Conservation (phyloP, 1,140 invertebrate genomes). For the Drosophila melanica region DNA sequence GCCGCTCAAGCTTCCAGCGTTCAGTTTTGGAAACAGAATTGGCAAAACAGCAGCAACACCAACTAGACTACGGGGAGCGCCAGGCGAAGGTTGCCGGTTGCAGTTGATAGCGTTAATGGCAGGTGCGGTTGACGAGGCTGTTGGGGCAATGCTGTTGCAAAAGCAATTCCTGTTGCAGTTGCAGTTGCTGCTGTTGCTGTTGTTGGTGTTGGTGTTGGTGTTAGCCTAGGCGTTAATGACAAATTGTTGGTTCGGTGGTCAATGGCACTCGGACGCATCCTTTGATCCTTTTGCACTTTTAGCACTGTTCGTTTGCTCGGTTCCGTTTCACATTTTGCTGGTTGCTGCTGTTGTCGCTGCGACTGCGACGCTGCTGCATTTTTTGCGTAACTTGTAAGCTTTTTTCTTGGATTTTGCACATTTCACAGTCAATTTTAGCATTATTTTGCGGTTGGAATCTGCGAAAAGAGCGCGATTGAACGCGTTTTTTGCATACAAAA, state of each 20-base stretch:
- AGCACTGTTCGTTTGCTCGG: constrained; percentile 49
- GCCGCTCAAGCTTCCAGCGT: constrained; percentile 39
- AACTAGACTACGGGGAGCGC: constrained; percentile 4
- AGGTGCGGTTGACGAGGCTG: constrained; percentile 34
- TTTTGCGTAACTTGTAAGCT: constrained; percentile 77
- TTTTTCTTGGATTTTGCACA: constrained; percentile 50
- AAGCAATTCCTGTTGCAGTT: constrained; percentile 31
- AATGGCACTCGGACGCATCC: constrained; percentile 61
- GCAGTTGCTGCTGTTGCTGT: constrained; percentile 21
- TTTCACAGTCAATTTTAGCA: constrained; percentile 64
- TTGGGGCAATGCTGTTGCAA: constrained; percentile 37
- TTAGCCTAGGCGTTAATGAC: constrained; percentile 57
- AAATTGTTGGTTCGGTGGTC: constrained; percentile 74
- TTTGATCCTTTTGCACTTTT: constrained; percentile 51
- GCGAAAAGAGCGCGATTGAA: constrained; percentile 25
- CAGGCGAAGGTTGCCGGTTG: constrained; percentile 21
- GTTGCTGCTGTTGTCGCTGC: constrained; percentile 38
- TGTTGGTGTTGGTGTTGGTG: constrained; percentile 26
- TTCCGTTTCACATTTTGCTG: constrained; percentile 72
- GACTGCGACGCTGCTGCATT: constrained; percentile 61
- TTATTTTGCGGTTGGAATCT: constrained; percentile 32
- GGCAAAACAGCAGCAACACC: constrained; percentile 38
- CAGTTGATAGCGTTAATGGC: constrained; percentile 32
- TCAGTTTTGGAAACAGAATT: constrained; percentile 66
- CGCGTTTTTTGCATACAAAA: constrained; percentile 29